These are phyloP conservation scores for Xenus cinereus DNA, from an alignment of 2,113 vertebrate species.

Conservation along the genomic window DNA sequence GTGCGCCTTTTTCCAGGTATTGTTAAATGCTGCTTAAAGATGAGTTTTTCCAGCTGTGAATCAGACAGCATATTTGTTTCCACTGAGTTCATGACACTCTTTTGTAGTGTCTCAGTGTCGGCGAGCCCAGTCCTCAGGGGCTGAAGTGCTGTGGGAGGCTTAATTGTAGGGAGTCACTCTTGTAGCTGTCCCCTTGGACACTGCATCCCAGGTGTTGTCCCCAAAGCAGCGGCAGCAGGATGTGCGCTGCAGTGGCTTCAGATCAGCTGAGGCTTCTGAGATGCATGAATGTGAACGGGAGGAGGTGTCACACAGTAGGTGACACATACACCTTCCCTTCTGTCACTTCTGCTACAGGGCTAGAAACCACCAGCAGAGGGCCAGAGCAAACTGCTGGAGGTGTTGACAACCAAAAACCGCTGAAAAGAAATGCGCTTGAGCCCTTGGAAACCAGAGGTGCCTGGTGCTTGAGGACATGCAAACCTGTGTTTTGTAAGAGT, in stretches of 20 bases:
- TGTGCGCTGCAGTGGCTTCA: not conserved
- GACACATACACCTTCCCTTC: not conserved
- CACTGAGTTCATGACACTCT: not conserved
- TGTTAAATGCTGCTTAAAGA: constrained; percentile 4
- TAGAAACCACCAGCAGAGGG: not conserved
- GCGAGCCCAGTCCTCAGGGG: not conserved
- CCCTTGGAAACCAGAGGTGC: not conserved
- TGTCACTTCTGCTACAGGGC: not conserved
- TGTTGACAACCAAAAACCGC: not conserved
- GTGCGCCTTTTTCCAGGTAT: constrained; percentile 22
- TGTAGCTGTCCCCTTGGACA: not conserved
- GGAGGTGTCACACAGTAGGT: not conserved
- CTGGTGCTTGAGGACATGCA: not conserved
- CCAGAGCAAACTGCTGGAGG: not conserved
- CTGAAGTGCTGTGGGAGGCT: not conserved
- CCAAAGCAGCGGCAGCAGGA: not conserved
- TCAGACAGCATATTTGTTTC: not conserved
- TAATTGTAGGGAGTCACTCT: not conserved
- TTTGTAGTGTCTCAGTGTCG: not conserved
- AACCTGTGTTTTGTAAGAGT: not conserved
- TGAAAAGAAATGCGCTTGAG: not conserved
- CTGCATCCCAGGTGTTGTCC: not conserved
- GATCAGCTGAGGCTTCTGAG: not conserved
- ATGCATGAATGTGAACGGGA: not conserved
- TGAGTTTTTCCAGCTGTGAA: not conserved